Conservation (phyloP, 53 echinoderm and acorn worm species). For the Holothuria leucospilota region DNA sequence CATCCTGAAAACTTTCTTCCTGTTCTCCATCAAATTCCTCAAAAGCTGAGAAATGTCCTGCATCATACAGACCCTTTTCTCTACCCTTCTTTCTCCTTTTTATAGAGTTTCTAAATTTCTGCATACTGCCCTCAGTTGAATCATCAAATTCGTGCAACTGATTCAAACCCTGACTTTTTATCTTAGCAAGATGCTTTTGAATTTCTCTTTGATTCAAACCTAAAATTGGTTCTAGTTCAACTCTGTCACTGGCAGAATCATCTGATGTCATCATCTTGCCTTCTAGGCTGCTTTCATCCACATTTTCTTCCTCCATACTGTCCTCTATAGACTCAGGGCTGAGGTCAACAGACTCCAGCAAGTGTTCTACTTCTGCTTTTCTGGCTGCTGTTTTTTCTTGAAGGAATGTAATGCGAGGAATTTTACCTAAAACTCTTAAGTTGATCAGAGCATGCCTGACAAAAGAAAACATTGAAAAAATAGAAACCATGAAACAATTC, state of each 20-base stretch:
- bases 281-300: background rate
- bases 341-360: slow-evolving; percentile 75
- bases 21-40: too few relatives aligned
- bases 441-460: slow-evolving; percentile 79
- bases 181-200: background rate
- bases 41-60: background rate
- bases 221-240: slow-evolving; percentile 7
- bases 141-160: background rate
- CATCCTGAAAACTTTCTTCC: too few relatives aligned
- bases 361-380: slow-evolving; percentile 76
- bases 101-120: slow-evolving; percentile 22
- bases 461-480: background rate
- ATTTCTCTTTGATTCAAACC: slow-evolving; percentile 21
- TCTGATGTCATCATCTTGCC: background rate
- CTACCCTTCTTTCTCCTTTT: slow-evolving; percentile 24
- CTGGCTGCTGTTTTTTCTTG: slow-evolving; percentile 85
- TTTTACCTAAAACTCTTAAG: slow-evolving; percentile 73
- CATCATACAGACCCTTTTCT: slow-evolving; percentile 27
- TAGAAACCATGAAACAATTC: background rate
- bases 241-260: too few relatives aligned
- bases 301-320: background rate
- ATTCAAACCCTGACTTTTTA: background rate
- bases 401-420: slow-evolving; percentile 80
- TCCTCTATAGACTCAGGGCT: background rate
- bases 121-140: slow-evolving; percentile 28